Conservation (phyloP, 2,113 vertebrate genomes). For the Oryzias javanicus region DNA sequence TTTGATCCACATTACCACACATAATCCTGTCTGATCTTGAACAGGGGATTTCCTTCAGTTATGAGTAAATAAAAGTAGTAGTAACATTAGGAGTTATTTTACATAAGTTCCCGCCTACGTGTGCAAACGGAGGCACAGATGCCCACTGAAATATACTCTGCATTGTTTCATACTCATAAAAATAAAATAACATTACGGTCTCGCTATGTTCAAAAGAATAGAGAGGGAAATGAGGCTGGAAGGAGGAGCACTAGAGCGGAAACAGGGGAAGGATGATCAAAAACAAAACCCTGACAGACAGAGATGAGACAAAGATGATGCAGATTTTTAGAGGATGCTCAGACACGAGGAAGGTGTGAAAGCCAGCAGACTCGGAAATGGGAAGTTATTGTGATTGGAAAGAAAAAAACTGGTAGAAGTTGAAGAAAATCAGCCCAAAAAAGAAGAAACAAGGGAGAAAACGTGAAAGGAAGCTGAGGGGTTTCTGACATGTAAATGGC, state of each 20-base stretch:
- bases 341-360: constrained; percentile 39
- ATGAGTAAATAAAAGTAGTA: background rate
- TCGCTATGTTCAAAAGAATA: constrained; percentile 30
- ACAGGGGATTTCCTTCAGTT: constrained; percentile 22
- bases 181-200: background rate
- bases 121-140: constrained; percentile 1
- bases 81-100: background rate
- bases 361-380: constrained; percentile 52
- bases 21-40: constrained; percentile 22
- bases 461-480: constrained; percentile 2
- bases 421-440: constrained; percentile 20
- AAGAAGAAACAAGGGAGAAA: constrained; percentile 6
- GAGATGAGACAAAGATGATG: constrained; percentile 68
- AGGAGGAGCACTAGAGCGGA: constrained; percentile 66
- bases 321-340: constrained; percentile 44
- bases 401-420: constrained; percentile 37
- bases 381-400: constrained; percentile 30
- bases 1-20: background rate
- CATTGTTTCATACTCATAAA: constrained; percentile 13
- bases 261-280: constrained; percentile 67
- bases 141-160: constrained; percentile 22
- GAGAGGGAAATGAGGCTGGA: constrained; percentile 51
- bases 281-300: constrained; percentile 68
- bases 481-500: constrained; percentile 25
- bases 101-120: constrained; percentile 16